Evolutionary conservation across 2,888 invertebrate species (phyloP).

Genomic region (Callyntrura guangdongensis): DNA sequence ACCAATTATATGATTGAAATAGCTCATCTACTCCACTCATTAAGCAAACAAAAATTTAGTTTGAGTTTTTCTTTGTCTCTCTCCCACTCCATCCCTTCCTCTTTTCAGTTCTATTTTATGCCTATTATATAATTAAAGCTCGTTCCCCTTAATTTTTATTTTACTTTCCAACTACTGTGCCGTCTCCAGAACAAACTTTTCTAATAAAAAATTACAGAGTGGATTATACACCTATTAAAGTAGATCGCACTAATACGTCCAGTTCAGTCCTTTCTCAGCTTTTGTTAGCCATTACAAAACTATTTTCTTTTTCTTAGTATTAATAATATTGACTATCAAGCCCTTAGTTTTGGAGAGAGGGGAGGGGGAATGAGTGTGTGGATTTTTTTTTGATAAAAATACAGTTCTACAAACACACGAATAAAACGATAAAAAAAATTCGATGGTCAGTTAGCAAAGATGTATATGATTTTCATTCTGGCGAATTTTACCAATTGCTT

Average conservation of each 20-base stretch:
- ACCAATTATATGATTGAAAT: conserved; percentile 76
- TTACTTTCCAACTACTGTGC: conserved; percentile 33
- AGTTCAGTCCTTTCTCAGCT: not conserved
- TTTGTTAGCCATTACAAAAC: not conserved
- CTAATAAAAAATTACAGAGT: conserved; percentile 26
- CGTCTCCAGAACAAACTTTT: conserved; percentile 3
- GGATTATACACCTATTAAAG: not conserved
- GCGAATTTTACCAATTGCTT: not conserved
- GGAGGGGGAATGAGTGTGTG: conserved; percentile 60
- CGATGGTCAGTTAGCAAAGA: conserved; percentile 56
- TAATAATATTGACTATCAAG: conserved; percentile 14
- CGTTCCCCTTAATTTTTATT: conserved; percentile 58
- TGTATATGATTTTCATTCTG: conserved; percentile 49
- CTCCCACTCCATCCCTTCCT: not conserved
- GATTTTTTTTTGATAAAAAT: conserved; percentile 60
- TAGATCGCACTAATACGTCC: not conserved
- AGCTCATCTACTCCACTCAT: conserved; percentile 79
- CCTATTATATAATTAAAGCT: conserved; percentile 76
- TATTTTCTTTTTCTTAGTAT: conserved; percentile 1
- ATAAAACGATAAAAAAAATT: conserved; percentile 77
- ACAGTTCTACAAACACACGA: not conserved
- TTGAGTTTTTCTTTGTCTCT: conserved; percentile 52
- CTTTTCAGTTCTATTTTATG: not conserved
- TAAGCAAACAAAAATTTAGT: conserved; percentile 76
- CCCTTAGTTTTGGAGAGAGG: conserved; percentile 27